These are phyloP conservation scores for Cyanocitta stelleri DNA, from an alignment of 2,113 vertebrate species.

Conservation along the genomic window DNA sequence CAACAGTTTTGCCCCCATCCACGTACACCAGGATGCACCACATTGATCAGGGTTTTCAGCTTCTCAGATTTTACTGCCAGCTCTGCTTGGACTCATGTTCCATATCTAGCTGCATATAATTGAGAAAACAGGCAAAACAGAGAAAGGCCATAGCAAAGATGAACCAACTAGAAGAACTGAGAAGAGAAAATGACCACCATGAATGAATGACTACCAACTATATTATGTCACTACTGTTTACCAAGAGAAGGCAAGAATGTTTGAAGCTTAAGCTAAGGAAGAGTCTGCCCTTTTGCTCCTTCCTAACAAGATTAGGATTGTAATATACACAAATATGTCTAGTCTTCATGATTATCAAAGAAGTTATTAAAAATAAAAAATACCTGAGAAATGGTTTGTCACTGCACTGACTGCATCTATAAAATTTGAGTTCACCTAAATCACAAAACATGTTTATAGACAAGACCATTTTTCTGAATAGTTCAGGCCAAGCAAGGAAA, in stretches of 20 bases:
- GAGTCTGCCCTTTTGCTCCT: background rate
- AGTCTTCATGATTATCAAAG: background rate
- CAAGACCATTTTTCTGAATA: background rate
- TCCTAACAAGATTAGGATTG: background rate
- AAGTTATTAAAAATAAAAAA: background rate
- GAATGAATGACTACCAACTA: background rate
- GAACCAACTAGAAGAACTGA: background rate
- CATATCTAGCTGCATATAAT: background rate
- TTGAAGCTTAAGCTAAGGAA: background rate
- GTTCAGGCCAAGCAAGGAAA: background rate
- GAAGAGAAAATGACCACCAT: background rate
- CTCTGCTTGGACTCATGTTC: background rate
- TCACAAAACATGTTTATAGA: background rate
- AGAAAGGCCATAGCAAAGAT: fast-evolving
- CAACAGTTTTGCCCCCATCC: background rate
- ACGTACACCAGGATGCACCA: background rate
- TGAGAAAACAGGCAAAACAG: background rate
- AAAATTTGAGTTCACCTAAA: background rate
- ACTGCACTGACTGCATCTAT: background rate
- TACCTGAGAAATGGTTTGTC: background rate
- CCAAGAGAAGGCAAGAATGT: background rate
- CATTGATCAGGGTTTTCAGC: background rate
- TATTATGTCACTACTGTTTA: background rate
- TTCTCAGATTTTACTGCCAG: background rate
- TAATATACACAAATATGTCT: background rate